Base-by-base conservation (phyloP, 1,140 invertebrate genomes). In the Drosophila ercepeae region DNA sequence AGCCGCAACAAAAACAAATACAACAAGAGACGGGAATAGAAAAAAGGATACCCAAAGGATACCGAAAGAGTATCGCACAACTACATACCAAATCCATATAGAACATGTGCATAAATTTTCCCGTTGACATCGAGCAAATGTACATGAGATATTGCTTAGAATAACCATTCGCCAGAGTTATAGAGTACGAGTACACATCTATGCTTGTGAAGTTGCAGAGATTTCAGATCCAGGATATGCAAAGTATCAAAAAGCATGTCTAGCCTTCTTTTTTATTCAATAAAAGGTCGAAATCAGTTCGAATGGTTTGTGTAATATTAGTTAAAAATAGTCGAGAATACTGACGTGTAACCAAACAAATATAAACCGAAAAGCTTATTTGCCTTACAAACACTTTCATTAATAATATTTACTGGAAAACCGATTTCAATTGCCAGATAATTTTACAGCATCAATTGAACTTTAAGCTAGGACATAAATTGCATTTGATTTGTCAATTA, bases 111-210 rank as follows among this genome's bases (percentile, higher is more conserved):
- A 84, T 84, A 86, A 86, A 86, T 84, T 76, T 79, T 27, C 39
- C 21, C 64, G 60, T 59, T 82, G 78, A 83, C 78, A 83, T 77
- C 60, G 50, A 73, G 76, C 61, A 76, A 84, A 69, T 69, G 67
- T 79, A 76, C 76, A 79, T 86, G 79, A 86, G 75, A 86, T 86
- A 84, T 84, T 61, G 67, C 81, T 75, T 63, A 59, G 70, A 73
- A 70, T 70, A 69, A 67, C 63, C 55, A 69, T 69, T 64, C 64
- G 42, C 25, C 51, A 65, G 63, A 67, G 63, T 65, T 67, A 67
- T 67, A 67, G 63, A 67, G 32, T 58, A 8, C 39, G 16, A 16
- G 13, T 16, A 34, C 50, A 50, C 36, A 59, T 70, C 21, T 59
- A 65, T 39, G 32, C 23, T 21, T 14, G 51, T 55, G 42, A 19